Percentiles rank a stretch among this genome's conserved stretches.
phyloP scores from a whole-genome alignment of 2,797 vertebrate genomes.

The Neostethus bicornis region DNA sequence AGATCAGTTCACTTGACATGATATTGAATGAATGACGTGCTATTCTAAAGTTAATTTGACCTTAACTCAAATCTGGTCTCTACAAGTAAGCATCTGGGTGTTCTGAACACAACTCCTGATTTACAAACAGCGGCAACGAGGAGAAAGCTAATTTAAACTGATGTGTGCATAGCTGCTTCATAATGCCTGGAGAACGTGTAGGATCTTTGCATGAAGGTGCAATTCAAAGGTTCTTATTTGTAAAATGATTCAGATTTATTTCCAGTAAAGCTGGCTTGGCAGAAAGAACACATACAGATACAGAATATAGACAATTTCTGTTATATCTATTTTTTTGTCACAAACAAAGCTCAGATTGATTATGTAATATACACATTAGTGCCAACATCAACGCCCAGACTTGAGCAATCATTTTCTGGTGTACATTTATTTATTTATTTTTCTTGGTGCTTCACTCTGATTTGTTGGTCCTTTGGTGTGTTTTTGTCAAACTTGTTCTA shows the following conservation, averaged over 20 bases:
- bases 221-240: slow-evolving; percentile 31
- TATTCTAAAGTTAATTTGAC: slow-evolving; percentile 29
- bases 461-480: slow-evolving; percentile 18
- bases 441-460: slow-evolving; percentile 13
- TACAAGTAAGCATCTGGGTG: slow-evolving; percentile 51
- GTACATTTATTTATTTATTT: slow-evolving; percentile 12
- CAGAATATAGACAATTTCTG: slow-evolving; percentile 46
- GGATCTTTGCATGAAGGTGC: slow-evolving; percentile 33
- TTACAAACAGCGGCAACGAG: slow-evolving; percentile 64
- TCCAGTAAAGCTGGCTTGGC: neutral
- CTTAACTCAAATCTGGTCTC: slow-evolving; percentile 42
- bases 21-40: slow-evolving; percentile 30
- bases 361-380: neutral
- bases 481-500: slow-evolving; percentile 38
- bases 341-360: slow-evolving; percentile 2
- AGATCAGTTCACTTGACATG: slow-evolving; percentile 36
- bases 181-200: slow-evolving; percentile 65
- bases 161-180: slow-evolving; percentile 57
- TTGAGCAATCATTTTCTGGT: slow-evolving; percentile 52
- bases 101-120: slow-evolving; percentile 64
- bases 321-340: slow-evolving; percentile 19
- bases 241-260: slow-evolving; percentile 4
- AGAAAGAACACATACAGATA: too few species aligned
- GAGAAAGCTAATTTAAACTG: slow-evolving; percentile 67
- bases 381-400: slow-evolving; percentile 18